Percentiles rank a stretch among this genome's conserved stretches.
These are phyloP conservation scores for Poeciliopsis turrubarensis DNA, from an alignment of 2,113 vertebrate species.

Conservation along the genomic window DNA sequence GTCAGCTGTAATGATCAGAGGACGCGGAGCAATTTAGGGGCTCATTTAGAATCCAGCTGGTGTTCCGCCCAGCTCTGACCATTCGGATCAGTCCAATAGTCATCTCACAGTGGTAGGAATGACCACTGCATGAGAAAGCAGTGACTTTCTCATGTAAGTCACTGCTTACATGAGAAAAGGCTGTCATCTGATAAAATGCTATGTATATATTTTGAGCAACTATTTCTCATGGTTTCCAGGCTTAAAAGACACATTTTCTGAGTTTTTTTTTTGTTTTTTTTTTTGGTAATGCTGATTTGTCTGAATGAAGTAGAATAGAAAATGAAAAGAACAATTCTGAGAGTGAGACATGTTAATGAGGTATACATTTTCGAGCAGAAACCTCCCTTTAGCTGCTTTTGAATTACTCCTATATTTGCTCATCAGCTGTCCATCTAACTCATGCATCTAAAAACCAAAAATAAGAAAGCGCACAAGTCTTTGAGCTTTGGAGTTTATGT, in stretches of 20 bases:
- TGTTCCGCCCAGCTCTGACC: neutral
- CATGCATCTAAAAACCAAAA: neutral
- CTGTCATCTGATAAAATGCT: constrained; percentile 9
- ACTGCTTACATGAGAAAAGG: constrained; percentile 4
- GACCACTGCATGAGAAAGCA: too few relatives aligned
- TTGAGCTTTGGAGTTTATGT: neutral
- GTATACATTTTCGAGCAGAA: neutral
- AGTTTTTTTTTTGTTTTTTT: too few relatives aligned
- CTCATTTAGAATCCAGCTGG: constrained; percentile 12
- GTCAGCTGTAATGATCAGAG: neutral
- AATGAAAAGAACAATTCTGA: neutral
- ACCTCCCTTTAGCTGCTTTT: constrained; percentile 1
- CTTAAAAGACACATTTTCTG: neutral
- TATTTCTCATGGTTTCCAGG: neutral
- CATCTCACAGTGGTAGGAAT: constrained; percentile 1
- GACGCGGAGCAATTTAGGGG: neutral
- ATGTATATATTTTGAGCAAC: neutral
- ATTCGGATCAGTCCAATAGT: neutral
- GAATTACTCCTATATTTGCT: constrained; percentile 7
- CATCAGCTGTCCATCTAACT: neutral
- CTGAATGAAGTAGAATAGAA: neutral
- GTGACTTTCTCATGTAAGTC: too few relatives aligned
- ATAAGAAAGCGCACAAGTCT: neutral
- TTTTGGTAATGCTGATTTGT: too few relatives aligned
- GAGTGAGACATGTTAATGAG: neutral